Base-by-base conservation (phyloP, 2,797 vertebrate genomes). In the Mormyrus proboscirostris region DNA sequence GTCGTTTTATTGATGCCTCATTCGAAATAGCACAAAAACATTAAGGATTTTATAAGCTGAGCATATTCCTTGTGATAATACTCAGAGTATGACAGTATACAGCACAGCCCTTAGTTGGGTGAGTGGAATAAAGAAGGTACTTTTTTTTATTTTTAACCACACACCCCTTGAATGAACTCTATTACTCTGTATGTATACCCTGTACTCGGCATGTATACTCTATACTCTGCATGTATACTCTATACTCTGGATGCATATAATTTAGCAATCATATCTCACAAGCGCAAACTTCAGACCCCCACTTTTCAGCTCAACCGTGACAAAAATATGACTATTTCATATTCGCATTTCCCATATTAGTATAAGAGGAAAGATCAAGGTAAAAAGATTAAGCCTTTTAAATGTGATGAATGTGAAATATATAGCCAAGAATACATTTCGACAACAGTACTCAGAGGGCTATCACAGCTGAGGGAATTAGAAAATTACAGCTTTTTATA, bases 1-100 rank as follows among this genome's bases (percentile, higher is more conserved):
- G 62, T 89, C 65, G 55, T 85, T 85, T 89, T 87, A 79, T 89
- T 89, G 86, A 87, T 89, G 84, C 84, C 62, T 89, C 76, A 89
- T 89, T 76, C 86, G 89, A 76, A 69, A 84, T 33, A 69, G 69
- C 73, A 59, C 69, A 44, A 73, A 89, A 89, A 87, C 65, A 89
- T 89, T 89, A 87, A 57, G 33, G 89, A 73, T 89, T 89, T 89
- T 86, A 87, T 55, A 55, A 44, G 44, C 57, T 65, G 65, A 87
- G 41, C 87, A 14, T 47, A 87, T 89, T 89, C 16, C 84, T 57
- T 76, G 76, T 38, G 65, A 44, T 89, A 76, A 76, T 76, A 76
- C 69, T 76, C 14, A 14, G 69, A 16, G 14, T 41, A 76, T 76
- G 69, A 76, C 65, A 89, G 57, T 44, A 51, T 85, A 85, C 50